These are phyloP conservation scores for Mastomys coucha DNA, from an alignment of 2,113 vertebrate species.

Conservation along the genomic window DNA sequence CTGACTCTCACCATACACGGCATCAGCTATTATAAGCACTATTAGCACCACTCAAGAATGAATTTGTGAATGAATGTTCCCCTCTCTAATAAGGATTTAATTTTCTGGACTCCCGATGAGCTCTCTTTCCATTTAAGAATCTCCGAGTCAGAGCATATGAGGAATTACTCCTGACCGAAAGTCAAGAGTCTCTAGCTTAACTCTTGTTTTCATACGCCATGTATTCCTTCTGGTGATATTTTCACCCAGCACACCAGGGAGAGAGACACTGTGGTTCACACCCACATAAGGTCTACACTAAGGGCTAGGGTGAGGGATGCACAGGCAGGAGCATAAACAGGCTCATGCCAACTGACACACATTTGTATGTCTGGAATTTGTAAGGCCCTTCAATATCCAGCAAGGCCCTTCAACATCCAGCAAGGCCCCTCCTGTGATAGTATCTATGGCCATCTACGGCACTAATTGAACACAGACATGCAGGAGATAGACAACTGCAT, in stretches of 20 bases:
- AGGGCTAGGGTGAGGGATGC: neutral
- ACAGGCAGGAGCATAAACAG: neutral
- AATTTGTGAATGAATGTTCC: conserved; percentile 48
- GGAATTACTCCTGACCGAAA: conserved; percentile 17
- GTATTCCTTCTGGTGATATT: neutral
- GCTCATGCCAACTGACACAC: neutral
- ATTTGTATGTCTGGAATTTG: neutral
- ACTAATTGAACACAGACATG: conserved; percentile 54
- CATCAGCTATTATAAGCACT: conserved; percentile 19
- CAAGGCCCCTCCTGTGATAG: neutral
- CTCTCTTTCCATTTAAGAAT: conserved; percentile 40
- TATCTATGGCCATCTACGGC: conserved; percentile 27
- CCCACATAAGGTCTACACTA: neutral
- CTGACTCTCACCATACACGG: neutral
- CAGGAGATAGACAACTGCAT: conserved; percentile 50
- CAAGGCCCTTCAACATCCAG: neutral
- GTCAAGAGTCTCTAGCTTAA: neutral
- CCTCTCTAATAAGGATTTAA: conserved; percentile 48
- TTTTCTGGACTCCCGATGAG: conserved; percentile 27
- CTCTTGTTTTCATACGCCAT: neutral
- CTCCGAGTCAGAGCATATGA: conserved; percentile 49
- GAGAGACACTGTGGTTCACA: neutral
- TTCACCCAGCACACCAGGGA: neutral
- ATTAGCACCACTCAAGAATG: conserved; percentile 35
- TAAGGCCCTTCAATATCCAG: neutral